A percentile compares a stretch with the other conserved stretches of the same genome.
Evolutionary conservation across 2,888 invertebrate species (phyloP).

Genomic region (Nemotelus pantherinus): DNA sequence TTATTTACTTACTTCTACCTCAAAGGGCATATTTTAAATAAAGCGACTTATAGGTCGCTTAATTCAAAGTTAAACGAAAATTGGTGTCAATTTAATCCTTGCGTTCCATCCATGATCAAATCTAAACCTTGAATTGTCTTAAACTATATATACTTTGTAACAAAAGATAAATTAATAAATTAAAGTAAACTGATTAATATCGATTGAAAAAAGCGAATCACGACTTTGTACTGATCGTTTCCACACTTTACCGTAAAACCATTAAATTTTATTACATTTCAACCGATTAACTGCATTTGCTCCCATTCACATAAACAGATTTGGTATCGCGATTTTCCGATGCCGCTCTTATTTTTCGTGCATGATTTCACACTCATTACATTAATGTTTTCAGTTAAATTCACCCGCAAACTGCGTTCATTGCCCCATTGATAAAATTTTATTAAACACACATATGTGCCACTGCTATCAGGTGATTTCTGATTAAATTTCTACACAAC

Average conservation of each 20-base stretch:
- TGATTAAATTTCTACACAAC: constrained; percentile 1
- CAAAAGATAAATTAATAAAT: too few species aligned
- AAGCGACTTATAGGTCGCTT: too few species aligned
- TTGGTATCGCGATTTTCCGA: background rate
- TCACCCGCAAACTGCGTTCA: constrained; percentile 2
- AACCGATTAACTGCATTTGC: constrained; percentile 17
- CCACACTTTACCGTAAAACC: constrained; percentile 14
- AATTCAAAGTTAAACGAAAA: too few species aligned
- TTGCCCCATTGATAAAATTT: constrained; percentile 28
- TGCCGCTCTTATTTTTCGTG: background rate
- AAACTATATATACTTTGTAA: too few species aligned
- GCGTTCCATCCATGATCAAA: too few species aligned
- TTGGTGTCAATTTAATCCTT: too few species aligned
- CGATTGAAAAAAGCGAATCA: too few species aligned
- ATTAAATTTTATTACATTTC: background rate
- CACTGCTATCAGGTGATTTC: constrained; percentile 31
- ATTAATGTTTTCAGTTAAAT: background rate
- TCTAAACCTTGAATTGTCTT: too few species aligned
- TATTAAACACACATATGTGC: constrained; percentile 27
- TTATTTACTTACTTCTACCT: too few species aligned
- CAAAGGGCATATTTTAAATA: too few species aligned
- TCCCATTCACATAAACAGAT: constrained; percentile 33
- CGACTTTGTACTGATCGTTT: background rate
- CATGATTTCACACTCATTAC: constrained; percentile 3
- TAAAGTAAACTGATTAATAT: too few species aligned